phyloP scores from a whole-genome alignment of 2,888 invertebrate genomes.

The Idaea aversata region DNA sequence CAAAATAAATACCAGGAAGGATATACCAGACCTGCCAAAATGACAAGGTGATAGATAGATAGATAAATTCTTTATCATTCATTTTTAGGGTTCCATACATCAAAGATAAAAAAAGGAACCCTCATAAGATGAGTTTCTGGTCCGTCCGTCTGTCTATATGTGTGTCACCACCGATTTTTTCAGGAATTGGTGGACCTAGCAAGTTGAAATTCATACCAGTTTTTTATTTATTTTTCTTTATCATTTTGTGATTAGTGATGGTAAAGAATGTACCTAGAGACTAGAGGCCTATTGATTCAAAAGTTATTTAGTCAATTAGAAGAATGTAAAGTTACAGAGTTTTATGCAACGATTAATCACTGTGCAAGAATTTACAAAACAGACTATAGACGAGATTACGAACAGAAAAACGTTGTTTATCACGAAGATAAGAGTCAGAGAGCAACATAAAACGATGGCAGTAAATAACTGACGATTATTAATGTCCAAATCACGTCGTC shows the following conservation, averaged over 20 bases:
- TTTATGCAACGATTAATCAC: not conserved
- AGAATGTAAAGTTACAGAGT: not conserved
- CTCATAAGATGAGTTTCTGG: too few relatives aligned
- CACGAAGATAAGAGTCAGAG: not conserved
- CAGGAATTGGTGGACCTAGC: too few relatives aligned
- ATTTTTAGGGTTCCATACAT: too few relatives aligned
- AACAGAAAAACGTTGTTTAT: conserved; percentile 4
- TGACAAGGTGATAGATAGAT: too few relatives aligned
- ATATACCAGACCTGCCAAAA: too few relatives aligned
- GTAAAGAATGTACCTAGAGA: not conserved
- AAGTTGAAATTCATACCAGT: too few relatives aligned
- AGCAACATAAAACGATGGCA: not conserved
- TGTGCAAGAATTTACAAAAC: not conserved
- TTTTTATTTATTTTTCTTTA: too few relatives aligned
- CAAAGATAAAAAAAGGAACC: too few relatives aligned
- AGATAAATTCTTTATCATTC: too few relatives aligned
- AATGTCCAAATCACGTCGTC: conserved; percentile 31
- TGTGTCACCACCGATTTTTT: too few relatives aligned
- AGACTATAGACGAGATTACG: conserved; percentile 1
- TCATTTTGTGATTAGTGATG: not conserved
- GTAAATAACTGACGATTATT: conserved; percentile 7
- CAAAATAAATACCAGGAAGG: too few relatives aligned
- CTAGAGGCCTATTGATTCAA: not conserved
- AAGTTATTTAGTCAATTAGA: not conserved
- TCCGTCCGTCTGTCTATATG: too few relatives aligned